A percentile compares a stretch with the other conserved stretches of the same genome.
Evolutionary conservation across 1,140 invertebrate genomes (phyloP).

Genomic region (Branchinecta lynchi): DNA sequence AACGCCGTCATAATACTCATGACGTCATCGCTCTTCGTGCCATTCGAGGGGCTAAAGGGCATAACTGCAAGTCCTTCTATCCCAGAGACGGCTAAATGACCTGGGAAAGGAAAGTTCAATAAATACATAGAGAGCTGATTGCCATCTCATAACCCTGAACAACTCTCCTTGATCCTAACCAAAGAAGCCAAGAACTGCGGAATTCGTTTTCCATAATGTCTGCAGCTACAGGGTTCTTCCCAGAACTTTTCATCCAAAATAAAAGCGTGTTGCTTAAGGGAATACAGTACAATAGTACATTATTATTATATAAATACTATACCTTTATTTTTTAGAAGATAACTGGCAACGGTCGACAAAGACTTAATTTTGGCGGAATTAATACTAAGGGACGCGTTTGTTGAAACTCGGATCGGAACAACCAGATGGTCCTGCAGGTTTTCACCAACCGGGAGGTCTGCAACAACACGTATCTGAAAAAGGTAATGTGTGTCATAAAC

Average conservation of each 20-base stretch:
- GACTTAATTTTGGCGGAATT: slow-evolving; percentile 44
- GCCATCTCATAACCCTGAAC: too few species aligned
- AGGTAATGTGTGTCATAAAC: background rate
- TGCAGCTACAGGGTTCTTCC: too few species aligned
- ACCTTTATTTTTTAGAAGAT: slow-evolving; percentile 43
- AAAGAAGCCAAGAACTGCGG: too few species aligned
- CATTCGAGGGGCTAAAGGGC: slow-evolving; percentile 24
- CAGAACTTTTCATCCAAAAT: too few species aligned
- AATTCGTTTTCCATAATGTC: too few species aligned
- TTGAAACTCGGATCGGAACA: slow-evolving; percentile 47
- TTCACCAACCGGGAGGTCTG: slow-evolving; percentile 40
- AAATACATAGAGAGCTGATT: too few species aligned
- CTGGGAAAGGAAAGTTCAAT: too few species aligned
- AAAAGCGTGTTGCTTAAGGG: too few species aligned
- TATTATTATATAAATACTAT: background rate
- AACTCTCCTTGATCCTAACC: too few species aligned
- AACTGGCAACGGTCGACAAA: slow-evolving; percentile 40
- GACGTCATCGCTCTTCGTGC: too few species aligned
- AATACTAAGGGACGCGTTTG: slow-evolving; percentile 42
- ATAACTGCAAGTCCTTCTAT: slow-evolving; percentile 39
- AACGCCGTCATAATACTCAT: slow-evolving; percentile 38
- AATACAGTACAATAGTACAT: too few species aligned
- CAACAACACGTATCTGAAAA: slow-evolving; percentile 35
- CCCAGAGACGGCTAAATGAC: slow-evolving; percentile 35
- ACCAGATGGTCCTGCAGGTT: slow-evolving; percentile 57